phyloP scores from a whole-genome alignment of 2,888 invertebrate species.

The Apamea epomidion region DNA sequence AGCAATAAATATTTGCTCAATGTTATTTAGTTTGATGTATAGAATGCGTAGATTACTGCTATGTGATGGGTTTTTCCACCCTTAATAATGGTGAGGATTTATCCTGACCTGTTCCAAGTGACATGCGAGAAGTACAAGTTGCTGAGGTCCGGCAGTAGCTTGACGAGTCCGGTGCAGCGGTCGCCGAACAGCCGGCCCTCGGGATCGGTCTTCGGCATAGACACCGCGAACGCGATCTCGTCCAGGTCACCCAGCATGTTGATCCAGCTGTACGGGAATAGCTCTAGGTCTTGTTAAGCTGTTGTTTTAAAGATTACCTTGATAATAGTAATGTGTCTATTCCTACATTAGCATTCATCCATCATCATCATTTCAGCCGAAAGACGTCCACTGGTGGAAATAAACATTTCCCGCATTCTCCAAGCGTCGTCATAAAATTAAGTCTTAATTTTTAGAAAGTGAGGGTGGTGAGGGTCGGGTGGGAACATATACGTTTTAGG shows the following conservation, averaged over 20 bases:
- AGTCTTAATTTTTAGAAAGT: not conserved
- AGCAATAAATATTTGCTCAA: too few relatives aligned
- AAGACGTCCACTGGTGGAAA: not conserved
- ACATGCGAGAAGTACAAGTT: conserved; percentile 92
- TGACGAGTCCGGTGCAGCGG: conserved; percentile 93
- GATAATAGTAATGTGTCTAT: not conserved
- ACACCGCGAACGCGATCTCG: conserved; percentile 89
- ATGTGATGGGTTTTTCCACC: too few relatives aligned
- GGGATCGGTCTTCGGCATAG: conserved; percentile 72
- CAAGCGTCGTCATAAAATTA: not conserved
- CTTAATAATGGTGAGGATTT: not conserved
- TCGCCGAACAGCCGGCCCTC: conserved; percentile 83
- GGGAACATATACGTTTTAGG: too few relatives aligned
- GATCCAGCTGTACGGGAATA: conserved; percentile 83
- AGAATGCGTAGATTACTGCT: too few relatives aligned
- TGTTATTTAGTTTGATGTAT: not conserved
- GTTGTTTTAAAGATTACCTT: not conserved
- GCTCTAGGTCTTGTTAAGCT: not conserved
- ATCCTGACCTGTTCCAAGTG: conserved; percentile 91
- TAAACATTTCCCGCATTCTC: not conserved
- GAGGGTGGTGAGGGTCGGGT: too few relatives aligned
- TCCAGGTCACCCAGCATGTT: conserved; percentile 92
- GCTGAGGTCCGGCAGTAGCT: conserved; percentile 90
- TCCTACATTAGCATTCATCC: not conserved
- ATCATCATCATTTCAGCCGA: not conserved